Percentiles rank a stretch among this genome's conserved stretches.
Evolutionary conservation across 1,140 invertebrate species (phyloP).

Genomic region (Drosophila insularis): DNA sequence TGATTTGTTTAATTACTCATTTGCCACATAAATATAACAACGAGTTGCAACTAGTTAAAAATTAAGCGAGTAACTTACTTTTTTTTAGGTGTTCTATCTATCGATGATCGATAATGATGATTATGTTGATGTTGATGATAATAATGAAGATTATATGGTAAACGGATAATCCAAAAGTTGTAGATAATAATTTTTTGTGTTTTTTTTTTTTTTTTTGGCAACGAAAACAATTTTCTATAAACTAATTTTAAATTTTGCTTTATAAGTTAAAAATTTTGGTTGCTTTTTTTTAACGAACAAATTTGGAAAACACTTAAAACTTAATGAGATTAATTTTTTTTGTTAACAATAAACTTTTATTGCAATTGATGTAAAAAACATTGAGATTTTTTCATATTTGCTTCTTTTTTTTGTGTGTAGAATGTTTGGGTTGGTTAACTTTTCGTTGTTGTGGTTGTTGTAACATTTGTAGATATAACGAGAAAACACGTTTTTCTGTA

Average conservation of each 20-base stretch:
- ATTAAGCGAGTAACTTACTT: constrained; percentile 3
- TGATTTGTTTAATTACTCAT: constrained; percentile 53
- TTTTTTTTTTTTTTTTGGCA: constrained; percentile 26
- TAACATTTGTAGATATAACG: constrained; percentile 27
- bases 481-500: constrained; percentile 34
- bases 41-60: constrained; percentile 5
- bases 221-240: constrained; percentile 35
- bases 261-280: constrained; percentile 50
- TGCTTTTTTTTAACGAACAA: constrained; percentile 17
- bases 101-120: too few relatives aligned
- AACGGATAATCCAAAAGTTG: constrained; percentile 6
- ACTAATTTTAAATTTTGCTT: constrained; percentile 14
- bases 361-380: background rate
- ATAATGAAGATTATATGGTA: background rate
- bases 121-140: background rate
- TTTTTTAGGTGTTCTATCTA: background rate
- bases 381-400: constrained; percentile 8
- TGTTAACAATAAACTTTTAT: constrained; percentile 26
- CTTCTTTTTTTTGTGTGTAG: constrained; percentile 22
- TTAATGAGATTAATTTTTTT: constrained; percentile 18
- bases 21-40: constrained; percentile 34
- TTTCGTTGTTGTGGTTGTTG: constrained; percentile 21
- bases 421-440: constrained; percentile 41
- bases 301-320: constrained; percentile 27
- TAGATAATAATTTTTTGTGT: background rate